A percentile compares a stretch with the other conserved stretches of the same genome.
phyloP scores from a whole-genome alignment of 2,888 invertebrate species.

The Neocrepidodera transversa region DNA sequence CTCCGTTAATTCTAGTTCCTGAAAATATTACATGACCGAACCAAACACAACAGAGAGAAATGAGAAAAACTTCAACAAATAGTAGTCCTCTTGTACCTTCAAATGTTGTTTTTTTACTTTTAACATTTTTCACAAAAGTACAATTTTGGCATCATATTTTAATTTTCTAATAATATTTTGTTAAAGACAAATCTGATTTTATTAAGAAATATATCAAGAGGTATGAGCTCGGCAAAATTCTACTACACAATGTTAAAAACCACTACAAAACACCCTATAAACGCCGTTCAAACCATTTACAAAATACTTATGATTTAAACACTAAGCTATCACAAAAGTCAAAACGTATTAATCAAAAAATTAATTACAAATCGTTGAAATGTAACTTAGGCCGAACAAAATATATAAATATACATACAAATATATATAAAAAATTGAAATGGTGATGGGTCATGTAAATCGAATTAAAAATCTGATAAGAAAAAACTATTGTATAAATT shows the following conservation, averaged over 20 bases:
- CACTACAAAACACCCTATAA: constrained; percentile 40
- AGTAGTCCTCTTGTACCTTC: too few relatives aligned
- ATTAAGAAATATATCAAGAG: too few relatives aligned
- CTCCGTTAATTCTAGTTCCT: too few relatives aligned
- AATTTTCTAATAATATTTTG: too few relatives aligned
- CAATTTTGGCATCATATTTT: too few relatives aligned
- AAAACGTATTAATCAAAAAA: constrained; percentile 36
- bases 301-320: constrained; percentile 41
- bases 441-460: constrained; percentile 11
- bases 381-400: constrained; percentile 44
- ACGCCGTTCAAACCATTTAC: constrained; percentile 37
- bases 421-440: constrained; percentile 27
- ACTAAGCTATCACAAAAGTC: constrained; percentile 42
- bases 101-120: too few relatives aligned
- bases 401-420: constrained; percentile 31
- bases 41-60: too few relatives aligned
- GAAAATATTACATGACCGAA: too few relatives aligned
- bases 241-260: constrained; percentile 22
- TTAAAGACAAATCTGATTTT: too few relatives aligned
- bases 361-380: constrained; percentile 42
- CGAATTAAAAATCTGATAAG: not conserved
- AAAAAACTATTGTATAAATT: constrained; percentile 40
- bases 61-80: too few relatives aligned
- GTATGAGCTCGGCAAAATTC: constrained; percentile 19
- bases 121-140: too few relatives aligned